Base-by-base conservation (phyloP, 1,140 invertebrate genomes). In the Bactericera cockerelli region DNA sequence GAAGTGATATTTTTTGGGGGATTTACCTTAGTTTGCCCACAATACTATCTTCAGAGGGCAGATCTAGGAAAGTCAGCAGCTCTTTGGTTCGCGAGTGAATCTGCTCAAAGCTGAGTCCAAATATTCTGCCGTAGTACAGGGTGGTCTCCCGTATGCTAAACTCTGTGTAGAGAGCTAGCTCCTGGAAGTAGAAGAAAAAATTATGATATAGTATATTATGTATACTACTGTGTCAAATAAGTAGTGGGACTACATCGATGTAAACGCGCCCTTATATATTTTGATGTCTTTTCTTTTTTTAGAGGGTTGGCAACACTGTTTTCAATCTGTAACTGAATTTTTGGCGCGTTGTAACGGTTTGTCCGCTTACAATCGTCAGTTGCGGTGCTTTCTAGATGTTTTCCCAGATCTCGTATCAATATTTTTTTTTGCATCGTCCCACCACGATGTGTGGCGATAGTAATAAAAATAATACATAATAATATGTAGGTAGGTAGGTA, bases 21-120 rank as follows among this genome's bases (percentile, higher is more conserved):
- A 26, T 21, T 57, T 59, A 65, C 65, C 65, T 66, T 26, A 67
- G 24, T 54, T 61, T 62, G 21, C 61, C 58, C 24, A 67, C 60
- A 21, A 63, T 63, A 55, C 58, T 66, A 25, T 63, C 60, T 63
- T 61, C 60, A 42, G 26, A 49, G 4, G 66, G 66, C 4, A 67
- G 39, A 33, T 65, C 61, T 55, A 67, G 57, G 28, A 67, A 63
- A 39, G 61, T 56, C n/a, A 65, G 53, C 11, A 67, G 31, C 33
- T 71, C 65, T n/a, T 69, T 60, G 62, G 81, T 86, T 63, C 85
- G 74, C 38, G 83, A 76, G 11, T 76, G 70, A 16, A 78, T 71
- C 55, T 69, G 63, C 6, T 61, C 26, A 8, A 57, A 16, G 11
- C 42, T 65, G 71, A 81, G 75, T 10, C 73, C 71, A 63, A 76